Evolutionary conservation across 53 echinoderm and acorn worm species (phyloP).

Genomic region (Henricia sp.): DNA sequence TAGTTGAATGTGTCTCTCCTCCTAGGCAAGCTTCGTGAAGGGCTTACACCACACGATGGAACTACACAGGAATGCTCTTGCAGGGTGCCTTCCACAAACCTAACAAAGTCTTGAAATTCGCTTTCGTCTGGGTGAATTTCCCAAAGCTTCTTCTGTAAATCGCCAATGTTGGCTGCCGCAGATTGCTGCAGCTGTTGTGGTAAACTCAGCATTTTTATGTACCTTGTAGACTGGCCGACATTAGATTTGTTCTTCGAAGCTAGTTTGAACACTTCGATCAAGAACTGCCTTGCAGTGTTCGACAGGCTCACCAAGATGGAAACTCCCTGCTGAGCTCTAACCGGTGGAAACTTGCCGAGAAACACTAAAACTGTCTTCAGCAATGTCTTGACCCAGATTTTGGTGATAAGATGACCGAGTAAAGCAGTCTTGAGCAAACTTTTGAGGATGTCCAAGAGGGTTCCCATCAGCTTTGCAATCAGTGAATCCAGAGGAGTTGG

Average conservation of each 20-base stretch:
- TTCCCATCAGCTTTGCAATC: slow-evolving; percentile 23
- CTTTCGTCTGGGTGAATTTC: background rate
- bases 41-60: background rate
- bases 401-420: background rate
- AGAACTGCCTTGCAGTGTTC: slow-evolving; percentile 21
- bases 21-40: background rate
- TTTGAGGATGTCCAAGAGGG: slow-evolving; percentile 22
- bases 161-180: background rate
- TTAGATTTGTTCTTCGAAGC: background rate
- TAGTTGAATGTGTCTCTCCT: background rate
- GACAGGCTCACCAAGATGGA: background rate
- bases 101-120: slow-evolving; percentile 15
- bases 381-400: background rate
- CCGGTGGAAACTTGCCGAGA: slow-evolving; percentile 3
- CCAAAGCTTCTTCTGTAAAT: slow-evolving; percentile 9
- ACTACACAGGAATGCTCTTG: background rate
- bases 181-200: background rate
- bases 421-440: slow-evolving; percentile 13
- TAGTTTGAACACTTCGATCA: slow-evolving; percentile 1
- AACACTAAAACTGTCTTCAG: slow-evolving; percentile 1
- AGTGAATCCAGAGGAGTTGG: background rate
- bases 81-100: slow-evolving; percentile 25
- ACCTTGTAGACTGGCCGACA: background rate
- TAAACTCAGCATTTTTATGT: slow-evolving; percentile 34
- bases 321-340: background rate